phyloP scores from a whole-genome alignment of 2,113 vertebrate genomes.

The Cryptotis parvus region DNA sequence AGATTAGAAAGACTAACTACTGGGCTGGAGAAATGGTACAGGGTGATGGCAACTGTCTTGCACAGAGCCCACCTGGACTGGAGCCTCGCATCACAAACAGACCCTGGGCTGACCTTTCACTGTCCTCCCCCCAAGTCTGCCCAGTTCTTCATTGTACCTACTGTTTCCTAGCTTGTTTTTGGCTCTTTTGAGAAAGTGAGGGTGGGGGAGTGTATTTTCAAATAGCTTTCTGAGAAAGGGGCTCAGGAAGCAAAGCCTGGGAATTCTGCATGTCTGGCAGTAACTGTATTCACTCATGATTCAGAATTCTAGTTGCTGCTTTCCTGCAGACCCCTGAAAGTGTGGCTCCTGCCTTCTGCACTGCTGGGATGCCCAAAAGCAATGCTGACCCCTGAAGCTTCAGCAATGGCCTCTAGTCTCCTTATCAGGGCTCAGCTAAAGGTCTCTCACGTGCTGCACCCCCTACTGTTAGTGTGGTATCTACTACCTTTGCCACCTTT shows the following conservation, averaged over 20 bases:
- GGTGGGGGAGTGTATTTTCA: not conserved
- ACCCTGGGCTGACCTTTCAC: not conserved
- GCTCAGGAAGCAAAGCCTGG: not conserved
- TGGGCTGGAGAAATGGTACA: not conserved
- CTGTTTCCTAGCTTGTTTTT: too few relatives aligned
- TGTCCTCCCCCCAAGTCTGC: not conserved
- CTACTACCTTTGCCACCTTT: not conserved
- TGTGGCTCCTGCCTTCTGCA: not conserved
- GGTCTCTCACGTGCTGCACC: too few relatives aligned
- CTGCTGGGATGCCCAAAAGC: not conserved
- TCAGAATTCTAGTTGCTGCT: not conserved
- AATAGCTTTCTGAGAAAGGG: not conserved
- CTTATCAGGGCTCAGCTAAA: not conserved
- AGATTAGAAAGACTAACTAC: not conserved
- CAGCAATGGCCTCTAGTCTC: not conserved
- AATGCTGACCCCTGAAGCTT: not conserved
- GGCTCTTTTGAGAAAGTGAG: too few relatives aligned
- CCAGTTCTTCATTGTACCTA: not conserved
- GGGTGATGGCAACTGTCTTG: too few relatives aligned
- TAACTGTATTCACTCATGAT: not conserved
- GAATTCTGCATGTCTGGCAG: not conserved
- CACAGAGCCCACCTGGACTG: too few relatives aligned
- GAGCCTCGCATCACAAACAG: too few relatives aligned
- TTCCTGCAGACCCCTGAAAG: not conserved
- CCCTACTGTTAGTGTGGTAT: too few relatives aligned